These are phyloP conservation scores for Carpatolechia fugitivella DNA, from an alignment of 2,888 invertebrate genomes.

Conservation along the genomic window DNA sequence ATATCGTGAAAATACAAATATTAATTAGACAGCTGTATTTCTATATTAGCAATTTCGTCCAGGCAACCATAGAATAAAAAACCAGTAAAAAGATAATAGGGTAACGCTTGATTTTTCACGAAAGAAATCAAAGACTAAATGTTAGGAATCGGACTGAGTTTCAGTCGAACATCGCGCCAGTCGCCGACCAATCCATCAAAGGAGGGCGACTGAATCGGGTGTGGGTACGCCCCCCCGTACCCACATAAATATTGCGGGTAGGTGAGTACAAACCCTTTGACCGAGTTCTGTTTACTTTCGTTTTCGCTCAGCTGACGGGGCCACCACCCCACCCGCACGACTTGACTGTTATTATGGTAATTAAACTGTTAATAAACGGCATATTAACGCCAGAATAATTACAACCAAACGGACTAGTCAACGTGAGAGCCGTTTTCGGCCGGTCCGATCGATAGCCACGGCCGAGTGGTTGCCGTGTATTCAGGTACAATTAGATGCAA, in stretches of 20 bases:
- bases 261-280: constrained; percentile 80
- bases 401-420: not conserved
- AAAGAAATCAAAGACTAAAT: constrained; percentile 69
- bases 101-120: too few relatives aligned
- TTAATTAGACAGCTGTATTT: too few relatives aligned
- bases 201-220: constrained; percentile 71
- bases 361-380: constrained; percentile 67
- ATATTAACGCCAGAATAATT: constrained; percentile 35
- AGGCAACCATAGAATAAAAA: constrained; percentile 49
- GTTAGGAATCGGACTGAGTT: constrained; percentile 64
- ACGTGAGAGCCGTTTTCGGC: not conserved
- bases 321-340: constrained; percentile 61
- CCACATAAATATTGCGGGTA: constrained; percentile 80
- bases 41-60: too few relatives aligned
- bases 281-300: constrained; percentile 81
- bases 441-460: not conserved
- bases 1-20: too few relatives aligned
- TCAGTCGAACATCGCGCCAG: constrained; percentile 72
- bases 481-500: not conserved
- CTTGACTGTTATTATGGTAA: constrained; percentile 76
- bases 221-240: constrained; percentile 65
- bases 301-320: constrained; percentile 80
- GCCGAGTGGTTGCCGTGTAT: not conserved
- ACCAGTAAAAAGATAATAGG: too few relatives aligned
- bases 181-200: constrained; percentile 79